Evolutionary conservation across 2,113 vertebrate genomes (phyloP).

Genomic region (Poeciliopsis retropinna): DNA sequence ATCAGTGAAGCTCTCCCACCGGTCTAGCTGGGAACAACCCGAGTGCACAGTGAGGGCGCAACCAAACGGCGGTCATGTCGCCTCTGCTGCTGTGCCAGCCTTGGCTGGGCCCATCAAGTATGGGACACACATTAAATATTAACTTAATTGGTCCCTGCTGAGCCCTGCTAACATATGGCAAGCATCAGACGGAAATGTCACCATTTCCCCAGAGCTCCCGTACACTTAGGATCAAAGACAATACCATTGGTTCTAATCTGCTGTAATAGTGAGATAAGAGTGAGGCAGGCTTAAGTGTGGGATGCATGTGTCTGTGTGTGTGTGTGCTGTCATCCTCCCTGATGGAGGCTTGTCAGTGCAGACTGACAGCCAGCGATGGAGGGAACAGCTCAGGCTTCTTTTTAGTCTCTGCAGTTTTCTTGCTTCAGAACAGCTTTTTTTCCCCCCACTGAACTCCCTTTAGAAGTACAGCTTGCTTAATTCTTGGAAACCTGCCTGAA

Average conservation of each 20-base stretch:
- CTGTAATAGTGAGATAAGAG: constrained; percentile 81
- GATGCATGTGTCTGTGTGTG: constrained; percentile 4
- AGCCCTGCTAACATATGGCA: constrained; percentile 72
- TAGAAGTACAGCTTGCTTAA: constrained; percentile 43
- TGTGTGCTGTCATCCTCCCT: constrained; percentile 42
- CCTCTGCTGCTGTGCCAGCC: constrained; percentile 69
- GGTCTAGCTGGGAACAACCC: constrained; percentile 62
- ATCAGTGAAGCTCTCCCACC: constrained; percentile 66
- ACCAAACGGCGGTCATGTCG: constrained; percentile 61
- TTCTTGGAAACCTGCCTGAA: constrained; percentile 35
- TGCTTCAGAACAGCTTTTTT: constrained; percentile 20
- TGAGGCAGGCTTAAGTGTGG: constrained; percentile 42
- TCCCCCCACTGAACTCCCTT: constrained; percentile 20
- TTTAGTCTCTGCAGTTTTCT: constrained; percentile 24
- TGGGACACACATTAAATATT: constrained; percentile 80
- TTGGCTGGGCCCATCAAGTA: constrained; percentile 66
- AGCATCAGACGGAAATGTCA: constrained; percentile 78
- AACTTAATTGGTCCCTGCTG: constrained; percentile 81
- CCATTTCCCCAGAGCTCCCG: constrained; percentile 69
- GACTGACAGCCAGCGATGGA: constrained; percentile 54
- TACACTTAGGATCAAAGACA: constrained; percentile 80
- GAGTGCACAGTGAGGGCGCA: constrained; percentile 53
- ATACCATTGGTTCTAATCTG: constrained; percentile 79
- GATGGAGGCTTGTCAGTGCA: constrained; percentile 56
- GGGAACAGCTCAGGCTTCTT: constrained; percentile 48